phyloP scores from a whole-genome alignment of 2,797 vertebrate species.

The Labroides dimidiatus region DNA sequence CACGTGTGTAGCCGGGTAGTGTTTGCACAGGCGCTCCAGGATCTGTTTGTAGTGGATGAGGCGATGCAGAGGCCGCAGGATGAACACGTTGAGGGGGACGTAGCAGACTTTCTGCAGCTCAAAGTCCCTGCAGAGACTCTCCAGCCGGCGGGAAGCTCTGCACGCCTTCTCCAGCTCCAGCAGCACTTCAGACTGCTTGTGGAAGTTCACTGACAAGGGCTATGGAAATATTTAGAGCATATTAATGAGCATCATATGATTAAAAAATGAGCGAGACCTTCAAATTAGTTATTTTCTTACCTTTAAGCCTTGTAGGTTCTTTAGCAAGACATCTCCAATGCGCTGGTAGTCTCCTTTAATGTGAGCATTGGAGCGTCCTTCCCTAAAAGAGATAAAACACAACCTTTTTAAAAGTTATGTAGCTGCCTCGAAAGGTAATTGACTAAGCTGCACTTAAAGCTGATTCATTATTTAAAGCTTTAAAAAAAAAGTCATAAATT shows the following conservation, averaged over 20 bases:
- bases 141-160: constrained; percentile 87
- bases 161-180: constrained; percentile 90
- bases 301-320: constrained; percentile 94
- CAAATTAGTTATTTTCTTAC: constrained; percentile 68
- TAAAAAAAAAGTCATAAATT: constrained; percentile 14
- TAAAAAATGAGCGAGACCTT: background rate
- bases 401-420: background rate
- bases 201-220: constrained; percentile 90
- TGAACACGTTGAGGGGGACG: constrained; percentile 94
- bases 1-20: constrained; percentile 89
- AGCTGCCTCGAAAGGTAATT: background rate
- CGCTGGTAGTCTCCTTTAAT: constrained; percentile 95
- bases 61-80: constrained; percentile 95
- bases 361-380: constrained; percentile 95
- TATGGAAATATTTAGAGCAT: constrained; percentile 47
- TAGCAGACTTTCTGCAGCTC: constrained; percentile 98
- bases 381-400: constrained; percentile 82
- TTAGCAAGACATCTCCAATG: constrained; percentile 96
- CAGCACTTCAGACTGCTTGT: constrained; percentile 91
- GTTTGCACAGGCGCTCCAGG: constrained; percentile 95
- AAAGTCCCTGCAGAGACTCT: constrained; percentile 92
- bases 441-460: background rate
- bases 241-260: background rate
- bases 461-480: constrained; percentile 29
- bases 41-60: constrained; percentile 98